Evolutionary conservation across 2,797 vertebrate species (phyloP).

Genomic region (Pangasius sanitwongsei): DNA sequence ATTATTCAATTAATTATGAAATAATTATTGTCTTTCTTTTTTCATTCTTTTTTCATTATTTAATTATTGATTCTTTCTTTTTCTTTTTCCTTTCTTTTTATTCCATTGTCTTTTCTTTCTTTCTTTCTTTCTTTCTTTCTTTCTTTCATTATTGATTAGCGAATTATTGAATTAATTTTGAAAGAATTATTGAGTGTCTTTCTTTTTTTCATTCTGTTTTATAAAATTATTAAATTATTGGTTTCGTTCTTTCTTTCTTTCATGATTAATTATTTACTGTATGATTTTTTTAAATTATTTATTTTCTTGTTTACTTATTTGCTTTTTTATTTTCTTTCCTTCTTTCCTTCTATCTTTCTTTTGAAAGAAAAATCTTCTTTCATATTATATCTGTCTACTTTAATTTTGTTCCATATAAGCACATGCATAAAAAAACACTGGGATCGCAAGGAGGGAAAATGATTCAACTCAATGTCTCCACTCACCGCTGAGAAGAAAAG

Average conservation of each 20-base stretch:
- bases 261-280: background rate
- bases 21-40: background rate
- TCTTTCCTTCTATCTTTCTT: background rate
- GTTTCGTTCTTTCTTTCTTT: background rate
- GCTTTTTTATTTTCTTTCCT: no score
- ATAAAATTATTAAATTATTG: background rate
- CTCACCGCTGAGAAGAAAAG: background rate
- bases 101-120: background rate
- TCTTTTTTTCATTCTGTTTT: background rate
- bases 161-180: no score
- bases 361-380: background rate
- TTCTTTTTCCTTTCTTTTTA: background rate
- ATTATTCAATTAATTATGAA: no score
- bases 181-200: background rate
- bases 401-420: background rate
- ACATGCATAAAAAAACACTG: background rate
- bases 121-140: background rate
- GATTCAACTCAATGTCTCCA: background rate
- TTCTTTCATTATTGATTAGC: background rate
- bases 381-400: background rate
- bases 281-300: background rate
- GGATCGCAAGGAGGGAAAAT: background rate
- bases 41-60: background rate
- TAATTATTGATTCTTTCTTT: no score
- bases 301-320: background rate